These are phyloP conservation scores for Paramisgurnus dabryanus DNA, from an alignment of 2,113 vertebrate species.

Conservation along the genomic window DNA sequence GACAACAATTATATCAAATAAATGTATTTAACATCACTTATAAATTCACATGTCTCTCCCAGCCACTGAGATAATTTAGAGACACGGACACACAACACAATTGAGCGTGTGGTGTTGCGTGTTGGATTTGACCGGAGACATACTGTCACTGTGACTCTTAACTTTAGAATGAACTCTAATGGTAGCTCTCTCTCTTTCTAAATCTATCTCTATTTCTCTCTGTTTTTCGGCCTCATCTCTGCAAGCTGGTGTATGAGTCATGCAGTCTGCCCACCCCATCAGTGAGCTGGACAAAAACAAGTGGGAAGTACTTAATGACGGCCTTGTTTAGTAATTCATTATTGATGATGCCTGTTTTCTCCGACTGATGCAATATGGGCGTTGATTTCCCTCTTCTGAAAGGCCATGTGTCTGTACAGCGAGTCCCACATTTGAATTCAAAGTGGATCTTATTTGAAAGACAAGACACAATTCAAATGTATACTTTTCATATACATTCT, in stretches of 20 bases:
- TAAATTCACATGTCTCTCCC: not conserved
- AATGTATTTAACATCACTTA: no score
- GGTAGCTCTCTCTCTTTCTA: not conserved
- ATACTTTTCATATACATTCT: not conserved
- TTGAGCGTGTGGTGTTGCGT: constrained; percentile 5
- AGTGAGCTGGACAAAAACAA: constrained; percentile 30
- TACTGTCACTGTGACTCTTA: constrained; percentile 26
- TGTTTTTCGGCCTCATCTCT: not conserved
- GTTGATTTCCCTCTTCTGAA: constrained; percentile 35
- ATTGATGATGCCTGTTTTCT: constrained; percentile 51
- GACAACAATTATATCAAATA: no score
- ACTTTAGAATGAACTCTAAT: constrained; percentile 25
- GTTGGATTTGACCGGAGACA: constrained; percentile 15
- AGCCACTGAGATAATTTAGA: constrained; percentile 4
- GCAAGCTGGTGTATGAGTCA: constrained; percentile 11
- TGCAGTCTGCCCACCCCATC: constrained; percentile 18
- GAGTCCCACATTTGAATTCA: not conserved
- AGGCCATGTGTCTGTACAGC: constrained; percentile 10
- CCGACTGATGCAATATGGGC: constrained; percentile 32
- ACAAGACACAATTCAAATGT: not conserved
- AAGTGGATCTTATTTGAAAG: not conserved
- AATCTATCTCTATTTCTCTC: not conserved
- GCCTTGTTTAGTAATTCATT: constrained; percentile 51
- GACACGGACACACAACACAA: not conserved
- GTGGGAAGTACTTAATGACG: constrained; percentile 37